Conservation (phyloP, 2,888 invertebrate genomes). For the Rhogogaster chlorosoma region DNA sequence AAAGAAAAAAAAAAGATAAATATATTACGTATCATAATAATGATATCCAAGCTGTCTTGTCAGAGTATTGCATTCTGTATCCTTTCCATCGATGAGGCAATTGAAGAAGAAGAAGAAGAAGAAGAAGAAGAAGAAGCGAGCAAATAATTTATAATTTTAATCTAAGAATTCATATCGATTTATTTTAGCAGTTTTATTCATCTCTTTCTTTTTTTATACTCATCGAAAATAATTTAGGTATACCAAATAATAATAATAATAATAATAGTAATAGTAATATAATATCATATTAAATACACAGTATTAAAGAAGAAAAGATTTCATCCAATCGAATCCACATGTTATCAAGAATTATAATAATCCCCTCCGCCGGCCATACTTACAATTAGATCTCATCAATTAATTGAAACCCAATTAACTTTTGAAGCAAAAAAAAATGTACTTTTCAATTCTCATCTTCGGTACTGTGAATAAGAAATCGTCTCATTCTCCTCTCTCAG, state of each 20-base stretch:
- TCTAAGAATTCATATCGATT: not conserved
- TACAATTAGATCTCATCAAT: not conserved
- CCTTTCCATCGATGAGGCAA: conserved; percentile 53
- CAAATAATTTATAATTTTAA: not conserved
- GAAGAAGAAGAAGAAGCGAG: not conserved
- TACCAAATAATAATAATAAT: conserved; percentile 19
- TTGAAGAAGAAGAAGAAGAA: not conserved
- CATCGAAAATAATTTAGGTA: conserved; percentile 38
- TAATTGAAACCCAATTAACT: not conserved
- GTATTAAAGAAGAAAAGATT: conserved; percentile 18
- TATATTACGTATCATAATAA: conserved; percentile 72
- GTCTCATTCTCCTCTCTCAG: not conserved
- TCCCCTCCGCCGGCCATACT: not conserved
- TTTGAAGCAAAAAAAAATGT: not conserved
- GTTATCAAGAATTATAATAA: conserved; percentile 14
- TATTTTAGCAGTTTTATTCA: not conserved
- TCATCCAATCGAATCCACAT: conserved; percentile 7
- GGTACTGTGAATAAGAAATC: not conserved
- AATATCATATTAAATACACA: conserved; percentile 42
- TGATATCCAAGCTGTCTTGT: not conserved
- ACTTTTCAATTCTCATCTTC: not conserved
- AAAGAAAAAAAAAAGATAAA: conserved; percentile 70
- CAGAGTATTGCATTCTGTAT: conserved; percentile 27
- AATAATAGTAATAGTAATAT: not conserved
- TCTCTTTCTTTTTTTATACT: not conserved